Conservation (phyloP, 2,888 invertebrate genomes). For the Invenusta paracnida region DNA sequence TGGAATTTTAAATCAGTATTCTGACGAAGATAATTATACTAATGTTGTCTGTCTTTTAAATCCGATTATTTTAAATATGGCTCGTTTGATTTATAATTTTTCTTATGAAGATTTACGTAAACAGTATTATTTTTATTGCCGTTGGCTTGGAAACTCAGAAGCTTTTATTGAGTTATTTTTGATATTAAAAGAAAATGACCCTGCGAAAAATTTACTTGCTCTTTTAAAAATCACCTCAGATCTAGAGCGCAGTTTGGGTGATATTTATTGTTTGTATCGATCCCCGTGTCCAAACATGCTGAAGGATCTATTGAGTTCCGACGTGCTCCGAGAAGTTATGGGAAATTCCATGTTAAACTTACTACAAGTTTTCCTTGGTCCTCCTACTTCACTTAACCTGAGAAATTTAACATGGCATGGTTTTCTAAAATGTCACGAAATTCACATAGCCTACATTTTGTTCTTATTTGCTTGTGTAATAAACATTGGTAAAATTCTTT, state of each 20-base stretch:
- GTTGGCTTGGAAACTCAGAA: not conserved
- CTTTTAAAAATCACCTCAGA: not conserved
- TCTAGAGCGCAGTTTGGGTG: not conserved
- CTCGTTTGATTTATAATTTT: not conserved
- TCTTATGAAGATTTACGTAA: not conserved
- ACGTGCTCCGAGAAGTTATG: not conserved
- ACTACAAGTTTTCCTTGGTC: not conserved
- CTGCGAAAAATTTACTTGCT: not conserved
- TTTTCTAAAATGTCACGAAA: not conserved
- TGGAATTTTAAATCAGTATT: not conserved
- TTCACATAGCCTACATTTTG: not conserved
- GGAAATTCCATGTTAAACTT: not conserved
- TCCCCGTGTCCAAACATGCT: not conserved
- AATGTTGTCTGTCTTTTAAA: not conserved
- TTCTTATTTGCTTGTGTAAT: not conserved
- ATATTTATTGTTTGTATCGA: not conserved
- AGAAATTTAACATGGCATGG: constrained; percentile 10
- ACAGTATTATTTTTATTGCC: not conserved
- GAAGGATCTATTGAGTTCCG: not conserved
- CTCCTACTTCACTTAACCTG: not conserved
- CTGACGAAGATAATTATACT: not conserved
- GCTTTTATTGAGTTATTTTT: not conserved
- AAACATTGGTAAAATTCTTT: not conserved
- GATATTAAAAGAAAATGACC: not conserved
- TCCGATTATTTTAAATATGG: not conserved